Conservation (phyloP, 2,888 invertebrate genomes). For the Thecophora atra region DNA sequence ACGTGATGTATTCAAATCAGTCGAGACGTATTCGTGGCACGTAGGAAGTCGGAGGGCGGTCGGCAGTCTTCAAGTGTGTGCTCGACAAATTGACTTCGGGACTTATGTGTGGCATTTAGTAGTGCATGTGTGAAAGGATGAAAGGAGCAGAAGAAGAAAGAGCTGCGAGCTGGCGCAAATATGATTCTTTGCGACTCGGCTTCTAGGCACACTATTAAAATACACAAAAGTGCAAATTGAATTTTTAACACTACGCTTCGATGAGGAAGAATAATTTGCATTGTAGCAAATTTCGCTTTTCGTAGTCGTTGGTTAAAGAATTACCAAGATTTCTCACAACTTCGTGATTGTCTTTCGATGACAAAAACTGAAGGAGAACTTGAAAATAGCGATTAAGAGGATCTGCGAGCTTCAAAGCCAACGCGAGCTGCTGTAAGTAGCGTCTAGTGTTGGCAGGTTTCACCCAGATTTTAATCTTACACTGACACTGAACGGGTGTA, state of each 20-base stretch:
- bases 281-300: neutral
- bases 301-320: neutral
- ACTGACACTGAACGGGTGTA: too few relatives aligned
- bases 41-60: slow-evolving; percentile 41
- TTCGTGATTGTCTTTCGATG: too few relatives aligned
- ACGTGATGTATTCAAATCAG: slow-evolving; percentile 65
- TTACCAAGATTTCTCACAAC: too few relatives aligned
- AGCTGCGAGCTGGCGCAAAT: neutral
- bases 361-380: too few relatives aligned
- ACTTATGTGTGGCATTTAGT: neutral
- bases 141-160: neutral
- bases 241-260: slow-evolving; percentile 5
- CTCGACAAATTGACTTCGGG: neutral
- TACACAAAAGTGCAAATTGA: slow-evolving; percentile 16
- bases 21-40: slow-evolving; percentile 62
- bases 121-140: neutral
- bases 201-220: slow-evolving; percentile 30
- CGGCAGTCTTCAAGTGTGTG: slow-evolving; percentile 20
- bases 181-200: neutral
- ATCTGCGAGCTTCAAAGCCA: too few relatives aligned
- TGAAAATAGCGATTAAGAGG: too few relatives aligned
- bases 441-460: too few relatives aligned
- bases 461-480: too few relatives aligned
- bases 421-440: too few relatives aligned
- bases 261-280: slow-evolving; percentile 8